phyloP scores from a whole-genome alignment of 2,113 vertebrate genomes.

The Cynoglossus semilaevis region DNA sequence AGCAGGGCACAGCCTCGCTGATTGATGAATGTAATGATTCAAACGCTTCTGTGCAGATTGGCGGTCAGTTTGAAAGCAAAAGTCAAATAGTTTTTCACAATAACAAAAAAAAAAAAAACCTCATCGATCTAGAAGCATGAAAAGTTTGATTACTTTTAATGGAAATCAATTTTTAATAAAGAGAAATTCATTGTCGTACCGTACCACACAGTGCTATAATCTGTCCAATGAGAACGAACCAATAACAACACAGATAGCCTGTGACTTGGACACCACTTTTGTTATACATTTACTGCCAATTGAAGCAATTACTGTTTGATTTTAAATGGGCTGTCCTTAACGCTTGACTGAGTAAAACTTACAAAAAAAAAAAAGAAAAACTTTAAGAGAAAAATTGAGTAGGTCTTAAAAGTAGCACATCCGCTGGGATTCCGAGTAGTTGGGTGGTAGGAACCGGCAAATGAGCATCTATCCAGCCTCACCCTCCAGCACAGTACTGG shows the following conservation, averaged over 20 bases:
- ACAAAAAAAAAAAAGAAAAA: constrained; percentile 24
- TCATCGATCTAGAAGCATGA: constrained; percentile 55
- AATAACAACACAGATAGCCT: constrained; percentile 39
- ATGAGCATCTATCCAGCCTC: constrained; percentile 57
- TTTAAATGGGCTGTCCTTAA: constrained; percentile 29
- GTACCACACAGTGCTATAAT: constrained; percentile 20
- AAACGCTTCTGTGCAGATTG: constrained; percentile 45
- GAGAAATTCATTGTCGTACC: constrained; percentile 74
- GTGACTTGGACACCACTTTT: constrained; percentile 12
- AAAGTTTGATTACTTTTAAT: constrained; percentile 81
- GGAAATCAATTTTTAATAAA: constrained; percentile 81
- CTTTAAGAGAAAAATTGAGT: constrained; percentile 24
- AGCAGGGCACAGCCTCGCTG: constrained; percentile 24
- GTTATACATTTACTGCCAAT: constrained; percentile 17
- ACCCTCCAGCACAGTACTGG: constrained; percentile 39
- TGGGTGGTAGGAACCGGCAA: constrained; percentile 69
- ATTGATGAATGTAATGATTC: constrained; percentile 64
- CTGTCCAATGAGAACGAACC: constrained; percentile 34
- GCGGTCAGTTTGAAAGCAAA: constrained; percentile 58
- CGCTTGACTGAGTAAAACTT: constrained; percentile 49
- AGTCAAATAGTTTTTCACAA: constrained; percentile 68
- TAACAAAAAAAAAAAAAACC: constrained; percentile 41
- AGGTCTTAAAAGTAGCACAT: constrained; percentile 42
- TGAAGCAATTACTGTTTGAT: constrained; percentile 31
- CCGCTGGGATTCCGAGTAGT: constrained; percentile 46